Evolutionary conservation across 2,113 vertebrate species (phyloP), one percentile per base, ranked within the genome.

Genomic region (Tupaia tana): DNA sequence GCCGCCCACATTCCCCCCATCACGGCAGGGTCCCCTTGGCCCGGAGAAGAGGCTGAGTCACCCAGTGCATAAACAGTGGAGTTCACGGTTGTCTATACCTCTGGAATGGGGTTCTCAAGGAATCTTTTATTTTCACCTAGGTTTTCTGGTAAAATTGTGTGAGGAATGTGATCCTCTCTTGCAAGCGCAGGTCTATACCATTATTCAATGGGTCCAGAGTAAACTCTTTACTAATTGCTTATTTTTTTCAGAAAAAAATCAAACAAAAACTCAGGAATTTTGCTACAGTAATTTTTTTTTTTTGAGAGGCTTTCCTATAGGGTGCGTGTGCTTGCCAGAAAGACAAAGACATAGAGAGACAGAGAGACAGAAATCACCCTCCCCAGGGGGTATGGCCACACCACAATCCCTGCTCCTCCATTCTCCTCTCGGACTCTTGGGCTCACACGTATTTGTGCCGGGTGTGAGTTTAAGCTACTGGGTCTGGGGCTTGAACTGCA

Each of bases 201-300:
- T 87, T 77, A 34, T 14, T 95, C 25, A 56, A 14, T 5, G 27
- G 20, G 31, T 29, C 14, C 27, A 18, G 71, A 18, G 29, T 24
- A 81, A 77, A 52, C 63, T 43, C 70, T 88, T 74, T 27, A 85
- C 29, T 58, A 43, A 69, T 71, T n/a, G 56, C 19, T 59, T 22
- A 64, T 89, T 86, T 94, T 86, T 94, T 92, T 66, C 61, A 82
- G 24, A 87, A 15, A 94, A 88, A 90, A 69, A 43, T 43, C 43
- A 43, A 43, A 43, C 43, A 56, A 63, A 79, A 34, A 71, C 15
- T 34, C 69, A 18, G 56, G 24, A 52, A 9, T 56, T 79, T 66
- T 73, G 52, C 22, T 43, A 43, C 5, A 43, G 43, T 43, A 43
- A 3, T 43, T 43, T 43, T 43, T 43, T 43, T 43, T 43, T 43